Evolutionary conservation across 2,888 invertebrate species (phyloP), one percentile per base, ranked within the genome.

Genomic region (Caenorhabditis macrosperma): DNA sequence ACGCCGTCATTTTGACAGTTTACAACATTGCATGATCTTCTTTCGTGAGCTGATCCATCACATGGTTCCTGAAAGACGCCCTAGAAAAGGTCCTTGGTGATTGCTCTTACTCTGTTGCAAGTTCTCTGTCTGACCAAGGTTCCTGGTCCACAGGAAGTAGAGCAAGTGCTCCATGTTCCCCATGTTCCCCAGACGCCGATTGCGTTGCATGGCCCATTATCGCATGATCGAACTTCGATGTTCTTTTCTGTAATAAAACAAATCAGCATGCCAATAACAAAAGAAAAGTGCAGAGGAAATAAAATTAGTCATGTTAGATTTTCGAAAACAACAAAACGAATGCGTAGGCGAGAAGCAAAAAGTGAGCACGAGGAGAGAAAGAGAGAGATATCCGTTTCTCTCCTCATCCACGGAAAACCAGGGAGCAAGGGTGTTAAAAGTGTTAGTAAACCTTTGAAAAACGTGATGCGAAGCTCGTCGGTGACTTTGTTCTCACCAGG

Each of bases 171-270:
- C 88, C 88, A 89, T 24, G 59, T 71, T 38, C 80, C 83, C 89
- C 90, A 90, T 1, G 75, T 75, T 63, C 83, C 87, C 90, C 89
- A 90, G 10, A 85, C 78, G 38, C 88, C 88, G 30, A 87, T 63
- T 7, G 79, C 81, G 20, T 71, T 75, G 66, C 90, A 90, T n/a
- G 87, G 82, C 10, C 88, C 83, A 68, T 87, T 87, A 44, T 90
- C 90, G 60, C 90, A 90, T 22, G 84, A 84, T 17, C 89, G 85
- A 28, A 90, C 85, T 67, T 89, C 88, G 79, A 89, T 90, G 60
- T 88, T 88, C 72, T 87, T 86, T 17, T 89, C 88, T 88, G 75
- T 30, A 87, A 74, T 22, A 1, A 33, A 22, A n/a, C 12, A 24
- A 50, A 5, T 22, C 17, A n/a, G 1, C 15, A 28, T 30, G 44